Evolutionary conservation across 2,113 vertebrate genomes (phyloP).

Genomic region (Psammodynastes pulverulentus): DNA sequence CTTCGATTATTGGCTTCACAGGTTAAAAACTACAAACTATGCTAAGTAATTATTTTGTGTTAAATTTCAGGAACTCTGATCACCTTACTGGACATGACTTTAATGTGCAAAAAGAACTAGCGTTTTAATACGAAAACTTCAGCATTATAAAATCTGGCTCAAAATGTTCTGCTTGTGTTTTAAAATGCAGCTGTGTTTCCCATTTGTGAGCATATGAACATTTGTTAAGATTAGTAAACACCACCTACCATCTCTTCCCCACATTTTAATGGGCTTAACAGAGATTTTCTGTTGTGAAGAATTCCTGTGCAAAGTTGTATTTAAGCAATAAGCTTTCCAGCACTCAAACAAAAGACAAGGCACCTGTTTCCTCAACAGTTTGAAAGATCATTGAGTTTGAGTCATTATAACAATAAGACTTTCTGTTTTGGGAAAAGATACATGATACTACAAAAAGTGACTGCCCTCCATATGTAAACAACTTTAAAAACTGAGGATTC

Average conservation of each 20-base stretch:
- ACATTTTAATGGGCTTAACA: constrained; percentile 2
- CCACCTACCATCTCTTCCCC: neutral
- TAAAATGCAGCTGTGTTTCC: constrained; percentile 53
- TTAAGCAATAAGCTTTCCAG: neutral
- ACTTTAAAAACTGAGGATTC: constrained; percentile 17
- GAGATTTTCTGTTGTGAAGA: constrained; percentile 6
- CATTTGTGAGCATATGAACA: constrained; percentile 25
- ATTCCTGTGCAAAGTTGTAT: constrained; percentile 2
- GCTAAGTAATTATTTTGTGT: neutral
- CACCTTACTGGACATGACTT: neutral
- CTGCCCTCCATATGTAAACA: neutral
- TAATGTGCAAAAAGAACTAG: neutral
- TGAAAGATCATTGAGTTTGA: constrained; percentile 41
- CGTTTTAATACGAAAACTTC: neutral
- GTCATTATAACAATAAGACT: constrained; percentile 24
- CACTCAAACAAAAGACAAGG: neutral
- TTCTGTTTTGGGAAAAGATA: neutral
- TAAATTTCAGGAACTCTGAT: neutral
- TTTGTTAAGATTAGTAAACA: neutral
- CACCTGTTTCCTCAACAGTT: constrained; percentile 41
- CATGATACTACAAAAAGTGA: neutral
- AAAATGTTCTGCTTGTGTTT: neutral
- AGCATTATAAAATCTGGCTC: neutral
- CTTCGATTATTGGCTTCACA: neutral
- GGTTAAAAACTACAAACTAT: neutral